Conservation (phyloP, 2,113 vertebrate species). For the Paratilapia polleni region DNA sequence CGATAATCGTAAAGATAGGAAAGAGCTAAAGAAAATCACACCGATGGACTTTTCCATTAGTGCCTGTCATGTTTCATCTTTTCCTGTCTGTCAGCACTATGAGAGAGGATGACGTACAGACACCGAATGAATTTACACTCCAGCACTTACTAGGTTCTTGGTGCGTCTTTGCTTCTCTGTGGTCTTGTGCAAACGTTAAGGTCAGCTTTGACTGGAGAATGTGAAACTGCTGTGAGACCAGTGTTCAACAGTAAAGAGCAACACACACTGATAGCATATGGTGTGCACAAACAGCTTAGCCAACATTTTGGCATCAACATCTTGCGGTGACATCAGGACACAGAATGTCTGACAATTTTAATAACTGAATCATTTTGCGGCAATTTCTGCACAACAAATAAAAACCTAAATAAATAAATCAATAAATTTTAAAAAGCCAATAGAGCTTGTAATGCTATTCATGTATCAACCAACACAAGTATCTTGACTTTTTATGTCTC, state of each 20-base stretch:
- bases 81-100: background rate
- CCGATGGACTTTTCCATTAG: conserved; percentile 22
- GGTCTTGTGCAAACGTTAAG: background rate
- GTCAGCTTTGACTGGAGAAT: background rate
- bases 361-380: too few relatives aligned
- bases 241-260: background rate
- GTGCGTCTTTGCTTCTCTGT: background rate
- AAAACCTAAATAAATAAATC: accelerated
- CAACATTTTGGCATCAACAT: background rate
- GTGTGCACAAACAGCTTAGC: background rate
- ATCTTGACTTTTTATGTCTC: background rate
- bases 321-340: background rate
- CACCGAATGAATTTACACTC: background rate
- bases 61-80: conserved; percentile 1
- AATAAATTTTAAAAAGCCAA: too few relatives aligned
- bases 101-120: background rate
- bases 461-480: background rate
- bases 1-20: background rate
- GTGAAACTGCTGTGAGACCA: background rate
- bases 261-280: background rate
- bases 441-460: background rate
- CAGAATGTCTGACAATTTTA: background rate
- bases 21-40: background rate
- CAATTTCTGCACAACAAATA: background rate
- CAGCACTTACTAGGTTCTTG: background rate